Percentiles rank a stretch among this genome's conserved stretches.
phyloP scores from a whole-genome alignment of 2,113 vertebrate species.

The Speoplatyrhinus poulsoni region DNA sequence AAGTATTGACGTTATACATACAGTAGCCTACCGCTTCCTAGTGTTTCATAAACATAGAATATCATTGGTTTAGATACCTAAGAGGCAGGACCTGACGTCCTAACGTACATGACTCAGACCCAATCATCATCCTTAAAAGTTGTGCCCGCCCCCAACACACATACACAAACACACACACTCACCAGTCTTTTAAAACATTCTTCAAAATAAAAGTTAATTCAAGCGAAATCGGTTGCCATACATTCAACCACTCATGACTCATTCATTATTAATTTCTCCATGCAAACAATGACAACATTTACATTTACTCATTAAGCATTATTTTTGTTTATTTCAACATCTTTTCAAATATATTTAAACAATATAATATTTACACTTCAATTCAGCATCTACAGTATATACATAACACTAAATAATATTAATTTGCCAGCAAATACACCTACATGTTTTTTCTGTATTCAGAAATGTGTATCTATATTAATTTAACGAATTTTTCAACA shows the following conservation, averaged over 20 bases:
- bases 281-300: background rate
- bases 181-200: background rate
- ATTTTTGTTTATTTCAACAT: constrained; percentile 40
- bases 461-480: background rate
- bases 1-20: background rate
- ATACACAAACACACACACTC: no score
- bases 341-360: constrained; percentile 28
- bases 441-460: constrained; percentile 13
- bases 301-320: no score
- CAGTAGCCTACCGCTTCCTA: constrained; percentile 1
- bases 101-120: background rate
- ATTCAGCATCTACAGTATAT: constrained; percentile 5
- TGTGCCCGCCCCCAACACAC: no score
- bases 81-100: constrained; percentile 21
- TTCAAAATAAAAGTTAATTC: constrained; percentile 51
- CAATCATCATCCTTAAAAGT: background rate
- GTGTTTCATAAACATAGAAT: background rate
- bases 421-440: constrained; percentile 72
- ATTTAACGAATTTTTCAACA: background rate
- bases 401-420: constrained; percentile 29
- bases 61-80: constrained; percentile 19
- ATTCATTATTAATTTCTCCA: background rate
- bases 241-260: no score
- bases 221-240: background rate
- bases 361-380: constrained; percentile 35